Evolutionary conservation across 2,888 invertebrate species (phyloP).

Genomic region (Acleris cristana): DNA sequence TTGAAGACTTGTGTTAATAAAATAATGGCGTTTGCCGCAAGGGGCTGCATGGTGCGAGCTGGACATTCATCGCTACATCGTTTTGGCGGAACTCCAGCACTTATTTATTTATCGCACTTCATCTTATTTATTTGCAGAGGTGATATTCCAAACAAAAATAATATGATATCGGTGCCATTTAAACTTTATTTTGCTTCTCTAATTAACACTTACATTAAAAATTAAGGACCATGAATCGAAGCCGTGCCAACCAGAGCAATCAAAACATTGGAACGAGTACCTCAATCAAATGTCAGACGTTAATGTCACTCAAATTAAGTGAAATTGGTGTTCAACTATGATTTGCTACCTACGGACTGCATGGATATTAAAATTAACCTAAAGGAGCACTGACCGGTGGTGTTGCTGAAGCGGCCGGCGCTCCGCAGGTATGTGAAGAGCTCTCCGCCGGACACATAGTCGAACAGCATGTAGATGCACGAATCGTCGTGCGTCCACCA

Average conservation of each 20-base stretch:
- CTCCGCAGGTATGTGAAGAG: conserved; percentile 97
- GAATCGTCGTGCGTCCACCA: conserved; percentile 96
- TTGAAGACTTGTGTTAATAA: not conserved
- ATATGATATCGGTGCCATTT: conserved; percentile 38
- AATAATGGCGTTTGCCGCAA: conserved; percentile 14
- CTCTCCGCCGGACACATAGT: conserved; percentile 98
- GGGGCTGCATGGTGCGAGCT: conserved; percentile 32
- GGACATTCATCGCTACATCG: conserved; percentile 41
- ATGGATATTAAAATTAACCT: not conserved
- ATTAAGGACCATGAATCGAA: not conserved
- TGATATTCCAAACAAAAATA: conserved; percentile 45
- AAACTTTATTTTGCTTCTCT: not conserved
- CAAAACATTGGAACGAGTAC: conserved; percentile 16
- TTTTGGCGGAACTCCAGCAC: conserved; percentile 59
- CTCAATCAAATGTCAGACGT: conserved; percentile 20
- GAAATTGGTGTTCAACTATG: not conserved
- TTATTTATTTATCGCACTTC: conserved; percentile 64
- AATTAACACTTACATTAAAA: not conserved
- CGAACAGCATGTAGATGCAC: conserved; percentile 98
- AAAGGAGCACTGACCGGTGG: conserved; percentile 84
- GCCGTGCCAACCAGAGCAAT: conserved; percentile 10
- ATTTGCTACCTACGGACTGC: not conserved
- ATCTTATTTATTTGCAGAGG: conserved; percentile 66
- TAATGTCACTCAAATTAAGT: not conserved
- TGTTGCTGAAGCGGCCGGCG: conserved; percentile 94